A percentile compares a stretch with the other conserved stretches of the same genome.
Evolutionary conservation across 2,888 invertebrate species (phyloP).

Genomic region (Prosapia bicincta): DNA sequence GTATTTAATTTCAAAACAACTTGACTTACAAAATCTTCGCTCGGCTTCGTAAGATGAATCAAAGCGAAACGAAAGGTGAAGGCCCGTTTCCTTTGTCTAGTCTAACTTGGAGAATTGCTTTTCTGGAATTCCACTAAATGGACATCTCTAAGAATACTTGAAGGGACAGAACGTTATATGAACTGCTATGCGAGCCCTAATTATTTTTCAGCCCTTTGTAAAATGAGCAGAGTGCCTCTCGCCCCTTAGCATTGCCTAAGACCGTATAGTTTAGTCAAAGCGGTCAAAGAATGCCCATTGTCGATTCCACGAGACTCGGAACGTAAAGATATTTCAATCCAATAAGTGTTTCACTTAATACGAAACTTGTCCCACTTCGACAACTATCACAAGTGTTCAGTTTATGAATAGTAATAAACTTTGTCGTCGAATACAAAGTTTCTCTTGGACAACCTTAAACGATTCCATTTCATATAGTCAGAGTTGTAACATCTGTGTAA

Average conservation of each 20-base stretch:
- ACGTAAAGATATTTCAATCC: not conserved
- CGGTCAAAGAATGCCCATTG: not conserved
- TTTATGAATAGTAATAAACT: no score
- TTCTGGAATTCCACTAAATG: not conserved
- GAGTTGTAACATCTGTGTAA: no score
- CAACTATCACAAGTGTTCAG: not conserved
- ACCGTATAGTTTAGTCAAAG: not conserved
- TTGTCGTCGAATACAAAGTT: no score
- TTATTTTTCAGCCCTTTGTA: slow-evolving; percentile 29
- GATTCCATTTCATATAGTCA: no score
- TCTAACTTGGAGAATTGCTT: not conserved
- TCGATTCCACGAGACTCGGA: no score
- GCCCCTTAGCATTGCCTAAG: not conserved
- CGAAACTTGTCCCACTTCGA: not conserved
- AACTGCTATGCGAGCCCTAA: slow-evolving; percentile 35
- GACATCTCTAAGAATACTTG: not conserved
- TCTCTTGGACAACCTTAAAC: no score
- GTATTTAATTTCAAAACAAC: no score
- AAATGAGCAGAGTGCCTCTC: not conserved
- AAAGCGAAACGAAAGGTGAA: no score
- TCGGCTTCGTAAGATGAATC: no score
- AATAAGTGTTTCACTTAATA: not conserved
- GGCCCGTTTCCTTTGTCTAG: not conserved
- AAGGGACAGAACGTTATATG: not conserved
- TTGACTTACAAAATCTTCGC: no score